Percentiles rank a stretch among this genome's conserved stretches.
Conservation (phyloP, 2,888 invertebrate species). For the Drosophila testacea region DNA sequence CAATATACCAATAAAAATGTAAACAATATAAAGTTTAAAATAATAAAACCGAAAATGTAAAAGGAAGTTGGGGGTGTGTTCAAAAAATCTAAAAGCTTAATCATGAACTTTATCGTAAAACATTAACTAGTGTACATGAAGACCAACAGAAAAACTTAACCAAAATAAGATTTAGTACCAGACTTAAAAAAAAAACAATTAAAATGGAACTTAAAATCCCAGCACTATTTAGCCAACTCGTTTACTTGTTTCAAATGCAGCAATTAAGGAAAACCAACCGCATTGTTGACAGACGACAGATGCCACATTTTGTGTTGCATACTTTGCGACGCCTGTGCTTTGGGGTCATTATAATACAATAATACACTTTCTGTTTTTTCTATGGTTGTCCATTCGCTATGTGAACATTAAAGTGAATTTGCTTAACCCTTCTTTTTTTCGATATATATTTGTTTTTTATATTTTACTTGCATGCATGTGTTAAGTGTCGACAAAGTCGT, state of each 20-base stretch:
- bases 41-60: too few relatives aligned
- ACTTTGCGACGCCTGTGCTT: conserved; percentile 24
- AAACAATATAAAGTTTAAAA: too few relatives aligned
- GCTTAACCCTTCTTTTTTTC: too few relatives aligned
- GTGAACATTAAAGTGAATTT: conserved; percentile 1
- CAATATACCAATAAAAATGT: too few relatives aligned
- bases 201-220: too few relatives aligned
- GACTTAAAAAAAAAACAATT: too few relatives aligned
- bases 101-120: too few relatives aligned
- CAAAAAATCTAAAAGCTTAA: too few relatives aligned
- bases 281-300: conserved; percentile 31
- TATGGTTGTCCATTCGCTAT: conserved; percentile 4
- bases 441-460: background rate
- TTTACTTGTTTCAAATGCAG: conserved; percentile 53
- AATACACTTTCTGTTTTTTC: background rate
- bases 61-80: too few relatives aligned
- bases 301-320: conserved; percentile 39
- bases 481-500: conserved; percentile 12
- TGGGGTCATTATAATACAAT: background rate
- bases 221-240: background rate
- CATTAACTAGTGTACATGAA: too few relatives aligned
- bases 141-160: too few relatives aligned
- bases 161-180: too few relatives aligned
- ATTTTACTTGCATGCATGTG: conserved; percentile 5
- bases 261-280: conserved; percentile 57